Evolutionary conservation across 2,888 invertebrate species (phyloP).

Genomic region (Aphidius colemani): DNA sequence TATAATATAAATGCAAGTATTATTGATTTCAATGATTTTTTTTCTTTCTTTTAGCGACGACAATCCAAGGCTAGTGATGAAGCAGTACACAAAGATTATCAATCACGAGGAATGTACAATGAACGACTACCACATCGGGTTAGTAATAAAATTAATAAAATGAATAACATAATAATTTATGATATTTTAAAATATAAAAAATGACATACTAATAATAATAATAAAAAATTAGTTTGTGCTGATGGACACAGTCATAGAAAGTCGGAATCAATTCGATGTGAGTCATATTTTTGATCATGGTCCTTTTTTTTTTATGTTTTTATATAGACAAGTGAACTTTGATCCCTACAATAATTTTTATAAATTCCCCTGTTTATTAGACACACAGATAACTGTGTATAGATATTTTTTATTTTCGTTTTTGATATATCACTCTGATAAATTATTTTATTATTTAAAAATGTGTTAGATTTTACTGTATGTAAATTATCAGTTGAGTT

Average conservation of each 20-base stretch:
- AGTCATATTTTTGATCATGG: conserved; percentile 44
- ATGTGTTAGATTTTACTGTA: too few species aligned
- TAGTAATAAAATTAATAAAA: conserved; percentile 29
- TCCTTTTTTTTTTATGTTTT: conserved; percentile 17
- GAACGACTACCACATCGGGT: conserved; percentile 55
- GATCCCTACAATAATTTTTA: too few species aligned
- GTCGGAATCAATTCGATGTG: conserved; percentile 51
- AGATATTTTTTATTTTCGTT: too few species aligned
- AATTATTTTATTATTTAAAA: too few species aligned
- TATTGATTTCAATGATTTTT: conserved; percentile 8
- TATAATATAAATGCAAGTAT: background rate
- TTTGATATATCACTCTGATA: too few species aligned
- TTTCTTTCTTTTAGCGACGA: conserved; percentile 45
- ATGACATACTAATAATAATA: conserved; percentile 2
- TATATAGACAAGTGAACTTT: conserved; percentile 2
- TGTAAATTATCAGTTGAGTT: too few species aligned
- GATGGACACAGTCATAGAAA: conserved; percentile 58
- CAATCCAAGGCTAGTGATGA: conserved; percentile 50
- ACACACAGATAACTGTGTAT: too few species aligned
- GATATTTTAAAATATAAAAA: background rate
- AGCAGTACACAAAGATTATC: conserved; percentile 49
- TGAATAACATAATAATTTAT: conserved; percentile 3
- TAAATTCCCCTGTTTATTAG: too few species aligned
- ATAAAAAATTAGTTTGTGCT: conserved; percentile 55
- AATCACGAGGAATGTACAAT: conserved; percentile 46